Evolutionary conservation across 2,888 invertebrate genomes (phyloP).

Genomic region (Limnephilus auricula): DNA sequence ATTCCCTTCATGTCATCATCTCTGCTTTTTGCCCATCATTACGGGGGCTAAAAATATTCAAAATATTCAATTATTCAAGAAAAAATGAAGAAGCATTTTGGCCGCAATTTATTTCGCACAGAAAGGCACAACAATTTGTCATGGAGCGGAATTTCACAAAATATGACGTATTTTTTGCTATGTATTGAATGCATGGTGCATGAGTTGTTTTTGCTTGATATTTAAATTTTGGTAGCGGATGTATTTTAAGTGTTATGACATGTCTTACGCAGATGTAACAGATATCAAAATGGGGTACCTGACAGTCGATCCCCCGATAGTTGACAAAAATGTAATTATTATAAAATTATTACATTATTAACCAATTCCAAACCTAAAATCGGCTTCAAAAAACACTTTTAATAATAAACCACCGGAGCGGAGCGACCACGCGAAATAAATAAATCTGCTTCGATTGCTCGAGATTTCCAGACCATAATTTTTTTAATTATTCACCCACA

Average conservation of each 20-base stretch:
- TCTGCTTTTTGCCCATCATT: conserved; percentile 31
- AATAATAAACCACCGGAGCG: no score
- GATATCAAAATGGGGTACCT: neutral
- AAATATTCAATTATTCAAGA: conserved; percentile 50
- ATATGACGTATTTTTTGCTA: conserved; percentile 36
- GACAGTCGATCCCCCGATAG: no score
- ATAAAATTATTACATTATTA: no score
- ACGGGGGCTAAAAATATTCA: conserved; percentile 13
- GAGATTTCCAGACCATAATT: no score
- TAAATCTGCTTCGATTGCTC: no score
- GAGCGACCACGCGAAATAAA: no score
- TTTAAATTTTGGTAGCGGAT: conserved; percentile 12
- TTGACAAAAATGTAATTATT: no score
- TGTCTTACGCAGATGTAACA: neutral
- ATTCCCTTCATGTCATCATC: conserved; percentile 9
- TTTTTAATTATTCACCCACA: no score
- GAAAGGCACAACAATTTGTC: conserved; percentile 41
- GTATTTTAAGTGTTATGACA: neutral
- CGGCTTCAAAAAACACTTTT: no score
- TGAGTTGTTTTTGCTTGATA: neutral
- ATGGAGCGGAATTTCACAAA: neutral
- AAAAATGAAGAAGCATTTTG: conserved; percentile 39
- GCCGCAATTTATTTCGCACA: conserved; percentile 42
- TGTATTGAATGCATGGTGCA: neutral
- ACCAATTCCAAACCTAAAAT: no score